Conservation (phyloP, 92 coral and sea anemone genomes). For the Phenganax stokvisi region DNA sequence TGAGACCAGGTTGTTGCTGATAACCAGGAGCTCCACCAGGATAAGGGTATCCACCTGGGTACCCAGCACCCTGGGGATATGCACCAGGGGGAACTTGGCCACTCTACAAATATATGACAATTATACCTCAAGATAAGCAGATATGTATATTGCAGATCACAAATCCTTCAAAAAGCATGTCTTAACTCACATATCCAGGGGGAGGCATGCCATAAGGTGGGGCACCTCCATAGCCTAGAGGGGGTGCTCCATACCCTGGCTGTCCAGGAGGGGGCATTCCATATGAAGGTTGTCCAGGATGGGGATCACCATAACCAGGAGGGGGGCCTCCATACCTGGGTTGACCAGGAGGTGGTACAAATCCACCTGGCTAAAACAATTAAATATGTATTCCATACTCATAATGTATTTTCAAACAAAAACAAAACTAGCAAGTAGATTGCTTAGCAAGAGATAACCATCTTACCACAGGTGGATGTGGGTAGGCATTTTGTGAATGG, state of each 20-base stretch:
- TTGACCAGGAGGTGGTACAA: neutral
- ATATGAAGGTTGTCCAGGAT: constrained; percentile 26
- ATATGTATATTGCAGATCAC: too few relatives aligned
- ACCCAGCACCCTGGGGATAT: neutral
- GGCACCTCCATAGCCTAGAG: constrained; percentile 38
- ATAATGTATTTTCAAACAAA: neutral
- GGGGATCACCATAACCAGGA: constrained; percentile 34
- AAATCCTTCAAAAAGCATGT: too few relatives aligned
- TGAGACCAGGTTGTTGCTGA: constrained; percentile 26
- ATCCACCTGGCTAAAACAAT: neutral
- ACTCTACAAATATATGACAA: too few relatives aligned
- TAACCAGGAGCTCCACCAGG: constrained; percentile 40
- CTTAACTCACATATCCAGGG: constrained; percentile 11
- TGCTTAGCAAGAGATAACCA: too few relatives aligned
- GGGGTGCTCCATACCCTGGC: constrained; percentile 45
- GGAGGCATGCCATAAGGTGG: constrained; percentile 49
- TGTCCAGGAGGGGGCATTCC: constrained; percentile 53
- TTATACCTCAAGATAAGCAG: too few relatives aligned
- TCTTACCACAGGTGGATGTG: constrained; percentile 36
- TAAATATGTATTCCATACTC: neutral
- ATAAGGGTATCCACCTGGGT: constrained; percentile 38
- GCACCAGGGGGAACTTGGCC: constrained; percentile 37
- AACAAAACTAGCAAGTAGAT: too few relatives aligned
- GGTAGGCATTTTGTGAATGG: constrained; percentile 31
- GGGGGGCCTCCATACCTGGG: constrained; percentile 39